Conservation (phyloP, 2,888 invertebrate genomes). For the Tortricodes alternella region DNA sequence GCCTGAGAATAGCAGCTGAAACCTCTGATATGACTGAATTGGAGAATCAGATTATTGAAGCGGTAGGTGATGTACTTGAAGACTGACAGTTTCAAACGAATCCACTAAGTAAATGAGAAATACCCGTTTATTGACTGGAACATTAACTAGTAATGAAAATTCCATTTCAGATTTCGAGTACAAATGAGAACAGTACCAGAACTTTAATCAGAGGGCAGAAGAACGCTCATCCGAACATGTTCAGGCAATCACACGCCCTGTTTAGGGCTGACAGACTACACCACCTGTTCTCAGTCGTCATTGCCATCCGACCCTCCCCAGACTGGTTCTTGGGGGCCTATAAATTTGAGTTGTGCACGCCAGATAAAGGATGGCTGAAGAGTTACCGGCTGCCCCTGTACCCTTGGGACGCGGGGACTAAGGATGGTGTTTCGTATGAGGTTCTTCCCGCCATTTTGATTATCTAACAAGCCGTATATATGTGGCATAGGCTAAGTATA, state of each 20-base stretch:
- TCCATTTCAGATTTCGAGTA: conserved; percentile 56
- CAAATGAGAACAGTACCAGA: conserved; percentile 51
- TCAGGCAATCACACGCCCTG: conserved; percentile 63
- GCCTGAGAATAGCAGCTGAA: conserved; percentile 58
- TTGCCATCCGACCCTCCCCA: conserved; percentile 71
- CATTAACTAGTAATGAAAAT: too few species aligned
- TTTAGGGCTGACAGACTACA: conserved; percentile 70
- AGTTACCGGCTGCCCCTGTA: conserved; percentile 54
- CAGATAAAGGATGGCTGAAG: conserved; percentile 58
- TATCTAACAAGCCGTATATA: too few species aligned
- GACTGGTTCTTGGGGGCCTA: conserved; percentile 75
- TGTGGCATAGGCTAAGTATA: too few species aligned
- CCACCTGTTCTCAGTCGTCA: conserved; percentile 67
- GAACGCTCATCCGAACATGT: conserved; percentile 70
- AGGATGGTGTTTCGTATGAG: conserved; percentile 72
- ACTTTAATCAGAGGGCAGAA: conserved; percentile 69
- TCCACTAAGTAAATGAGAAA: too few species aligned
- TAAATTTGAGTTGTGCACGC: conserved; percentile 66
- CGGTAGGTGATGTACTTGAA: conserved; percentile 47
- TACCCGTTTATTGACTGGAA: too few species aligned
- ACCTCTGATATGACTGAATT: conserved; percentile 48
- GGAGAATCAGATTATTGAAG: conserved; percentile 60
- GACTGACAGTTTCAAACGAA: too few species aligned
- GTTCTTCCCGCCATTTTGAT: too few species aligned
- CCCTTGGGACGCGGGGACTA: conserved; percentile 74